Percentiles rank a stretch among this genome's conserved stretches.
phyloP scores from a whole-genome alignment of 1,140 invertebrate genomes.

The Drosophila sturtevanti region DNA sequence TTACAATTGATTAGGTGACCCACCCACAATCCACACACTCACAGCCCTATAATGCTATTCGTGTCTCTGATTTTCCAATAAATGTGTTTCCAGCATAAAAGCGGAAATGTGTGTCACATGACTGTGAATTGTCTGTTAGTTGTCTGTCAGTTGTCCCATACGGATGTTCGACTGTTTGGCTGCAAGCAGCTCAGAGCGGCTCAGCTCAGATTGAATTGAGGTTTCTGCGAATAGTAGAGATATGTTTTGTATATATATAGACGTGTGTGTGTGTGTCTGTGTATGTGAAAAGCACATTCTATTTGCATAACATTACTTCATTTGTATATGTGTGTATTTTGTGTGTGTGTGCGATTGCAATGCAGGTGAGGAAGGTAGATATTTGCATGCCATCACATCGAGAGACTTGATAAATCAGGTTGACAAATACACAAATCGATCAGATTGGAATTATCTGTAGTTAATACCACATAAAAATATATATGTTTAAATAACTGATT shows the following conservation, averaged over 20 bases:
- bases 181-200: constrained; percentile 64
- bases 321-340: constrained; percentile 21
- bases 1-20: constrained; percentile 17
- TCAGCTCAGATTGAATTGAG: constrained; percentile 74
- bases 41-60: background rate
- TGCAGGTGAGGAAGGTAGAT: constrained; percentile 12
- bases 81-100: background rate
- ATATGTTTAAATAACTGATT: too few relatives aligned
- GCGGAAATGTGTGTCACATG: constrained; percentile 38
- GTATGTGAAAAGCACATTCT: constrained; percentile 66
- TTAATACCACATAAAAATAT: background rate
- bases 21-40: background rate
- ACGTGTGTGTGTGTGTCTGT: constrained; percentile 15
- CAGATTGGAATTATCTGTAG: constrained; percentile 51
- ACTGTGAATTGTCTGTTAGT: constrained; percentile 8
- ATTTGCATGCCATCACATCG: constrained; percentile 73
- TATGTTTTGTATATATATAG: background rate
- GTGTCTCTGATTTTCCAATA: constrained; percentile 4
- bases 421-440: constrained; percentile 76
- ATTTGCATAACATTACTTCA: constrained; percentile 74
- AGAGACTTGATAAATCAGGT: constrained; percentile 74
- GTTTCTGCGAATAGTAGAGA: constrained; percentile 35
- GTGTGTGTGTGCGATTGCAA: constrained; percentile 24
- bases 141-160: constrained; percentile 21
- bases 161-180: constrained; percentile 45